phyloP scores from a whole-genome alignment of 2,797 vertebrate genomes.

The Neopelma chrysocephalum region DNA sequence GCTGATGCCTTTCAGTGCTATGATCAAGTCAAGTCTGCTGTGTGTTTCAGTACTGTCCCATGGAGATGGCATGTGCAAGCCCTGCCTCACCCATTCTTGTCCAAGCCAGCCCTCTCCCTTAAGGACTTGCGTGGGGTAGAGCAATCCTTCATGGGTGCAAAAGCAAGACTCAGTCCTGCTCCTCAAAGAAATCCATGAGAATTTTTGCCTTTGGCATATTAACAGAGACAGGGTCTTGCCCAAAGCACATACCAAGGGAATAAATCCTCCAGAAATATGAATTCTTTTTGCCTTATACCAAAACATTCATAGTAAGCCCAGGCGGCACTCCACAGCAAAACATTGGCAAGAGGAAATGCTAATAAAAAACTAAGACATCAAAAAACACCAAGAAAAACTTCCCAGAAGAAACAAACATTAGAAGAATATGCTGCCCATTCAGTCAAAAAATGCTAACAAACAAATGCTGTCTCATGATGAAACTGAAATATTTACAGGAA shows the following conservation, averaged over 20 bases:
- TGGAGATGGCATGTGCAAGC: not conserved
- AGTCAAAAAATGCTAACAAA: slow-evolving; percentile 63
- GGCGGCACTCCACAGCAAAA: not conserved
- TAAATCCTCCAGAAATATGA: slow-evolving; percentile 49
- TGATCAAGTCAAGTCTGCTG: not conserved
- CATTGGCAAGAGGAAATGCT: slow-evolving; percentile 6
- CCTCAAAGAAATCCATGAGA: slow-evolving; percentile 8
- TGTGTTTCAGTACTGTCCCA: not conserved
- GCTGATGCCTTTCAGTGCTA: not conserved
- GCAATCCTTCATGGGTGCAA: not conserved
- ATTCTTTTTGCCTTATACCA: slow-evolving; percentile 55
- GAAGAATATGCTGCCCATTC: slow-evolving; percentile 41
- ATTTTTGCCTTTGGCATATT: slow-evolving; percentile 20
- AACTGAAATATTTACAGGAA: slow-evolving; percentile 67
- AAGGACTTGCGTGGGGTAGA: not conserved
- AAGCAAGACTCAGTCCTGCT: not conserved
- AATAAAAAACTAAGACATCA: slow-evolving; percentile 28
- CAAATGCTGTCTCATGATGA: slow-evolving; percentile 51
- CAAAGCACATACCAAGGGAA: slow-evolving; percentile 48
- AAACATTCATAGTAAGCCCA: slow-evolving; percentile 59
- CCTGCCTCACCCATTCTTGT: not conserved
- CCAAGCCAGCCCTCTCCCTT: not conserved
- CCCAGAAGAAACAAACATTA: slow-evolving; percentile 51
- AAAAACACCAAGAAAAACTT: slow-evolving; percentile 47
- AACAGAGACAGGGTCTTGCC: slow-evolving; percentile 18